Evolutionary conservation across 2,113 vertebrate genomes (phyloP).

Genomic region (Cyphomyrus plagiostoma): DNA sequence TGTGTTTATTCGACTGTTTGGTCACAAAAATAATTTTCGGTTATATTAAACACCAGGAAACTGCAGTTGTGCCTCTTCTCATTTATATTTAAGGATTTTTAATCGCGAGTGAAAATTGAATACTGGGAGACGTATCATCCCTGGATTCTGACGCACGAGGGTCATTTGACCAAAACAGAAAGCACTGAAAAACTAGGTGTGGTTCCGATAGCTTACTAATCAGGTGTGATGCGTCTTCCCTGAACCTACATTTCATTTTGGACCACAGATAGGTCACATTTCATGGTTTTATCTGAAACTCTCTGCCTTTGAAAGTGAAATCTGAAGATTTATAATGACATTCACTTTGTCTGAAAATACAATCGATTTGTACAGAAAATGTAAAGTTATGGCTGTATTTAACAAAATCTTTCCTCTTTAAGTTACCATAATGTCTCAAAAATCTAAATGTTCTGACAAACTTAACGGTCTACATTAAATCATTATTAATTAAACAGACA

Average conservation of each 20-base stretch:
- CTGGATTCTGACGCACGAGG: slow-evolving; percentile 35
- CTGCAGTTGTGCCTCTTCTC: background rate
- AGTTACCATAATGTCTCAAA: background rate
- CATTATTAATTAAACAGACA: background rate
- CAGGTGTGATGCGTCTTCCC: slow-evolving; percentile 32
- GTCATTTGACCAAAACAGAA: slow-evolving; percentile 29
- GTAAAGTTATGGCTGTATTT: background rate
- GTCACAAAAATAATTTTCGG: slow-evolving; percentile 33
- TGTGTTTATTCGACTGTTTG: background rate
- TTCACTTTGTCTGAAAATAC: background rate
- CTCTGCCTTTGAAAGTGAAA: background rate
- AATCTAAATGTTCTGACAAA: background rate
- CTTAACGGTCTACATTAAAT: background rate
- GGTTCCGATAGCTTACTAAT: slow-evolving; percentile 38
- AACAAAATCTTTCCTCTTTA: background rate
- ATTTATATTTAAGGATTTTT: slow-evolving; percentile 23
- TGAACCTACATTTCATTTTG: slow-evolving; percentile 49
- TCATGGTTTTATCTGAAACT: slow-evolving; percentile 6
- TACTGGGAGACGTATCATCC: slow-evolving; percentile 30
- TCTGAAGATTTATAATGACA: background rate
- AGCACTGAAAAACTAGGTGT: slow-evolving; percentile 29
- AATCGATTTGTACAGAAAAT: background rate
- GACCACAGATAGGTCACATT: slow-evolving; percentile 16
- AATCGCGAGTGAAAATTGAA: slow-evolving; percentile 26
- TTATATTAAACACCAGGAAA: slow-evolving; percentile 30